These are phyloP conservation scores for Catharus bicknelli DNA, from an alignment of 2,113 vertebrate genomes.

Conservation along the genomic window DNA sequence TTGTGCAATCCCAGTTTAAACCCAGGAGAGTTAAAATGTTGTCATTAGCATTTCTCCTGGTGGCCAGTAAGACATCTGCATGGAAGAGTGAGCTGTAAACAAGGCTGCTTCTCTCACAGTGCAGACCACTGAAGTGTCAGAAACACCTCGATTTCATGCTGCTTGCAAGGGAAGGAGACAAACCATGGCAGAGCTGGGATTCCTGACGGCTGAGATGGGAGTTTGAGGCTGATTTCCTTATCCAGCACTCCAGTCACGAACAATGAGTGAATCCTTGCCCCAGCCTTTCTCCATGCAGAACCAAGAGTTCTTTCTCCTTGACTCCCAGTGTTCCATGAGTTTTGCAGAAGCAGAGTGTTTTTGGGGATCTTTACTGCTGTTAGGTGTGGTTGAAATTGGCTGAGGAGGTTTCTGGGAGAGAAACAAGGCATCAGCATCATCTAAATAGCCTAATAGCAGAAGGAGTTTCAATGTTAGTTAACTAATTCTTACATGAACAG, in stretches of 20 bases:
- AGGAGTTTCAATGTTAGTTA: neutral
- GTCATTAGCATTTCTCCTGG: neutral
- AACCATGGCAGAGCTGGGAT: neutral
- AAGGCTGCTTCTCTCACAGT: neutral
- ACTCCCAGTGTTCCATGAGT: neutral
- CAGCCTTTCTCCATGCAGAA: neutral
- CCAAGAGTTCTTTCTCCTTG: neutral
- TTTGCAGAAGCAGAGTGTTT: neutral
- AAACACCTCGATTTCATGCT: rapidly evolving
- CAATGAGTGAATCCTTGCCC: neutral
- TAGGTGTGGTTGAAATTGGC: neutral
- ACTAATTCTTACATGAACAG: neutral
- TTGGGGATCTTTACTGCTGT: neutral
- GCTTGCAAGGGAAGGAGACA: neutral
- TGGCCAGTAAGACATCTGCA: neutral
- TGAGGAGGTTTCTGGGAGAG: neutral
- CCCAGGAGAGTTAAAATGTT: neutral
- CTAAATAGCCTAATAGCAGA: neutral
- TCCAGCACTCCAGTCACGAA: rapidly evolving
- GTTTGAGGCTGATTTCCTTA: neutral
- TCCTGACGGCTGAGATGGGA: neutral
- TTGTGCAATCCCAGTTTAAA: neutral
- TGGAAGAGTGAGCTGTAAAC: neutral
- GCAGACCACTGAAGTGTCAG: neutral
- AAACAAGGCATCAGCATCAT: neutral